Base-by-base conservation (phyloP, 2,113 vertebrate genomes). In the Marcusenius ussheri region DNA sequence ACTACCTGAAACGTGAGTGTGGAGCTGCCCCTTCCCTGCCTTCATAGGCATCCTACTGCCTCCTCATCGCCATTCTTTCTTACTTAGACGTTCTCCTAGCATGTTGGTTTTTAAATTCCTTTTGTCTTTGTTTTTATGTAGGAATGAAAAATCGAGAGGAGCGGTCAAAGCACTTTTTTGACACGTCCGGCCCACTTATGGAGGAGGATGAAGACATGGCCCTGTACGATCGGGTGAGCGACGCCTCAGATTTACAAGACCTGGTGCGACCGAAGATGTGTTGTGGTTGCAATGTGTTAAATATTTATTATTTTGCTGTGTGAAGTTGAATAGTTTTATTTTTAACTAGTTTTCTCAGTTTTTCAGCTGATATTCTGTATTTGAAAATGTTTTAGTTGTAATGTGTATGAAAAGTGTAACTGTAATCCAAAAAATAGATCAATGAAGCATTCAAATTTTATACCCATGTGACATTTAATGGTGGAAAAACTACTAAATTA, bases 71-170 rank as follows among this genome's bases (percentile, higher is more conserved):
- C 35, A 24, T 3, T 47, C 21, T 84, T 9, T 47, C 39, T 24
- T 10, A 45, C 5, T 19, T 27, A 15, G 77, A 6, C 17, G 1
- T 31, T 27, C 49, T 15, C 50, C 46, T 27, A 2, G n/a, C 84
- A 3, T 47, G n/a, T 50, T 1, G 21, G 5, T 24, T n/a, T 8
- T 51, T 51, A 31, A 50, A 39, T 31, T 39, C n/a, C 89, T 56
- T 31, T 58, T 45, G 0, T 31, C n/a, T 21, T n/a, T 45, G 47
- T 51, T 47, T 87, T 89, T 50, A 88, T 91, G 17, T 90, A 99
- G 98, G 98, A 90, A 97, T 99, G 97, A 99, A 98, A 94, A 99
- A 98, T 91, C 97, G 98, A 87, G 98, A 99, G 94, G 98, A 99
- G 94, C 94, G 98, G 91, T 97, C 98, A 7, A 98, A 99, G 94